Base-by-base conservation (phyloP, 1,140 invertebrate species). In the Orius insidiosus region DNA sequence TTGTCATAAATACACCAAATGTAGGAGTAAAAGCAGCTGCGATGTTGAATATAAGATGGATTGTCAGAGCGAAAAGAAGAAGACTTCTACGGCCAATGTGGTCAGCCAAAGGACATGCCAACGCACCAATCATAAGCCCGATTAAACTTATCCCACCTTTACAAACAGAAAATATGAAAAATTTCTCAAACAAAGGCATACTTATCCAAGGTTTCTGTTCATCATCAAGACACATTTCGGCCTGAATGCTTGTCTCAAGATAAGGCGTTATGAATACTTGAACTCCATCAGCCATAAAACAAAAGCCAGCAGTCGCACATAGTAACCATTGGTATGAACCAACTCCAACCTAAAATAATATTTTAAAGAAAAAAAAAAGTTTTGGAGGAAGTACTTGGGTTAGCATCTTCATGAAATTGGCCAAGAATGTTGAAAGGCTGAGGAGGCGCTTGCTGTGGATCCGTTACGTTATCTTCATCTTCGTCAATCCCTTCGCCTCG, bases 1-100 rank as follows among this genome's bases (percentile, higher is more conserved):
- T 74, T 34, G 80, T 74, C 67, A 85, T 75, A 53, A 85, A 84
- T 1, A 80, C 76, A 48, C 79, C 79, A 54, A 81, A 85, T 0
- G 76, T 78, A 31, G 82, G 82, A 70, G 82, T 80, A 50, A 83
- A 74, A 7, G 79, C 78, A 0, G 80, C 79, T 1, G 77, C 71
- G 2, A 78, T 63, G 14, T 18, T 41, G 30, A 47, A 47, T 4
- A 41, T 3, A 6, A 48, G 16, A 34, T 44, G 40, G 2, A 15
- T 3, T 1, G 16, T 9, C 1, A 44, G 16, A n/a, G 15, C 39
- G 15, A 36, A 41, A 74, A 78, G 56, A 82, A 84, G 0, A 84
- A 61, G 2, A 73, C 73, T 57, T 81, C 79, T 13, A 84, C 75
- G 0, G 75, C 71, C 46, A 84, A 69, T 14, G 78, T 79, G 1